Base-by-base conservation (phyloP, 2,888 invertebrate species). In the Chaitophorus viminalis region DNA sequence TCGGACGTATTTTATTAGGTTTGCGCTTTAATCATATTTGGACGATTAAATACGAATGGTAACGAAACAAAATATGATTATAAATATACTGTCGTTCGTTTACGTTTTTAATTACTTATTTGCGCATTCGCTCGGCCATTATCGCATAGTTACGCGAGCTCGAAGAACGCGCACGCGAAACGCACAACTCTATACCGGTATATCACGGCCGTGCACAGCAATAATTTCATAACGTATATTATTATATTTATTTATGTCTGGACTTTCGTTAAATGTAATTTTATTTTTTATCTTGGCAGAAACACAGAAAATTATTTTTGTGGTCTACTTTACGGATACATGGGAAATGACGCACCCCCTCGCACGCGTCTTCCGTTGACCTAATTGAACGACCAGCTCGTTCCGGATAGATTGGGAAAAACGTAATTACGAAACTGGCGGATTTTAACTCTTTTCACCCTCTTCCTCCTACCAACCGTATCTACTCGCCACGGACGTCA, bases 11-110 rank as follows among this genome's bases (percentile, higher is more conserved):
- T 76, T 84, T 31, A 68, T 76, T 31, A 14, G 33, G 65, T 76
- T n/a, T 5, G 65, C 3, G n/a, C 25, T 68, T 31, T 76, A 76
- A 84, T 84, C 84, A n/a, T 25, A 65, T 52, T 60, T 21, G 33
- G 14, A 52, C 65, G 84, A 68, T 84, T 84, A 84, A 68, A 76
- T 84, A 65, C 74, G 4, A 54, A 82, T 4, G 82, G 14, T 82
- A 82, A 82, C 54, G 33, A 60, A 75, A 83, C 83, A 36, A 54
- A 74, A 82, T n/a, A n/a, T n/a, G n/a, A n/a, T n/a, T n/a, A n/a
- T n/a, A n/a, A n/a, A n/a, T 74, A 54, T 54, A 36, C 33, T 18
- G 82, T 82, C 52, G 72, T 29, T 74, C n/a, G 9, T 82, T 74
- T 21, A 18, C 36, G 11, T 60, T 82, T 74, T 60, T 54, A 82